phyloP scores from a whole-genome alignment of 2,113 vertebrate species.

The Pipra filicauda region DNA sequence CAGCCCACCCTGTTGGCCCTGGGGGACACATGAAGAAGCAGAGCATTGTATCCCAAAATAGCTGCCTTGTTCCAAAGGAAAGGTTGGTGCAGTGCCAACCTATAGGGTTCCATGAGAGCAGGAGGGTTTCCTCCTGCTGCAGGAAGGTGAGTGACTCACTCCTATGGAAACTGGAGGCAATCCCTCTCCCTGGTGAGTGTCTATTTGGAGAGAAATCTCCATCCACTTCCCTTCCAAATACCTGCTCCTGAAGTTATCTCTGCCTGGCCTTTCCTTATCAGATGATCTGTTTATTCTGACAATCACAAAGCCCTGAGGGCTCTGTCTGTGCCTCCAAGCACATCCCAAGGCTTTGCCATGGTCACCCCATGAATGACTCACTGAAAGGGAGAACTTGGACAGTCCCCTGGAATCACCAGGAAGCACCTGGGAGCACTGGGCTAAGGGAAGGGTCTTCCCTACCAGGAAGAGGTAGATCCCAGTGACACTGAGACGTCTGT shows the following conservation, averaged over 20 bases:
- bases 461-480: neutral
- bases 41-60: conserved; percentile 14
- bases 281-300: neutral
- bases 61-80: neutral
- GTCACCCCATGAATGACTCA: neutral
- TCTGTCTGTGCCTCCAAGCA: neutral
- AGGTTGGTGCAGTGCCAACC: neutral
- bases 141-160: conserved; percentile 59
- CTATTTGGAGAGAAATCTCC: neutral
- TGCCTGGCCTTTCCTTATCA: neutral
- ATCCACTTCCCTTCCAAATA: conserved; percentile 28
- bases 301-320: neutral
- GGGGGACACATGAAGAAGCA: neutral
- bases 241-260: neutral
- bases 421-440: conserved; percentile 28
- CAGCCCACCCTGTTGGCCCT: neutral
- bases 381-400: neutral
- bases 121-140: conserved; percentile 13
- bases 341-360: neutral
- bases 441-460: neutral
- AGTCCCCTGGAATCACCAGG: neutral
- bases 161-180: neutral
- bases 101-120: neutral
- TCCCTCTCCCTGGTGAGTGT: neutral
- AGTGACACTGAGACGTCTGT: rapidly evolving